Base-by-base conservation (phyloP, 2,113 vertebrate genomes). In the Heliornis fulica region DNA sequence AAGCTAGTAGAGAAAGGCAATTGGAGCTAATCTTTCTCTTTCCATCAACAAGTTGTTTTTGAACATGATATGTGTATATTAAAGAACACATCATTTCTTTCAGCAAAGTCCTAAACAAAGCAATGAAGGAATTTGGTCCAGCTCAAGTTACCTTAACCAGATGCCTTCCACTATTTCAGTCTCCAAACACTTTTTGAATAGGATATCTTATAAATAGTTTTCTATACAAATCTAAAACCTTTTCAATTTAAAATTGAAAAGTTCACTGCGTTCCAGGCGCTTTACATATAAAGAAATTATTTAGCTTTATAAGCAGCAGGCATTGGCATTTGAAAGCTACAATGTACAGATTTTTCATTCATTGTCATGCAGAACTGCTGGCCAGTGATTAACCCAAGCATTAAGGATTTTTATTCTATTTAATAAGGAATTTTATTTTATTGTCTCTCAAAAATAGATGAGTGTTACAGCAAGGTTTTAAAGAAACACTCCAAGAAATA, bases 231-330 rank as follows among this genome's bases (percentile, higher is more conserved):
- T 75, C 25, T 70, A 72, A 97, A 97, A 63, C 41, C n/a, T 96
- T 98, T 96, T 81, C 69, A 92, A 60, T 96, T 95, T 91, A 79
- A 88, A 93, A 66, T 10, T 96, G 60, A 45, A 94, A 98, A 98
- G 93, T 96, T 97, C 94, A 96, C 36, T 64, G 22, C 76, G 78
- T 89, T 86, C 91, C 96, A 83, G 93, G 66, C 15, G 90, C 94
- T 93, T 70, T 89, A 85, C 87, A 83, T 70, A 95, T 68, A 69
- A 93, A 75, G 71, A 93, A 89, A 94, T 66, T 71, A 72, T 94
- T 95, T 95, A 46, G 41, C 43, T 91, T 59, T 45, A 41, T 80
- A 75, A 90, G 80, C 86, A 91, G 25, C 28, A 76, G 59, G 43
- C 70, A 26, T 28, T 94, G 78, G 64, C 64, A 88, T 94, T 97